Evolutionary conservation across 2,888 invertebrate species (phyloP), one percentile per base, ranked within the genome.

Genomic region (Plagiodera versicolora): DNA sequence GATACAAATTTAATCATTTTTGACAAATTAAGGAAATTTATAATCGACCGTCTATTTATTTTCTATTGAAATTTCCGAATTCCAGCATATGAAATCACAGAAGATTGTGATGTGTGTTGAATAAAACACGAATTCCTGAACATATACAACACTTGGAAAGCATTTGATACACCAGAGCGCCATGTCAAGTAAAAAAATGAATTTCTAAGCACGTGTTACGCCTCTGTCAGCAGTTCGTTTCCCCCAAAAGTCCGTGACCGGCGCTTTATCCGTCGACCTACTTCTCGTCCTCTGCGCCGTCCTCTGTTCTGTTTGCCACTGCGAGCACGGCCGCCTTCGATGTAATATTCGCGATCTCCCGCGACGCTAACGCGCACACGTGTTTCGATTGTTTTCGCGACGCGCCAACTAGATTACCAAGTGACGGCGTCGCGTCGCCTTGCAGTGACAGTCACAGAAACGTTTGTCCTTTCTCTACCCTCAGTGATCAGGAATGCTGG

Each of bases 231-330:
- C 66, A 71, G 75, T 75, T 73, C 72, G 71, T 73, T 75, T 71
- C 74, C 72, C 74, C 72, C 65, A 61, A 67, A 69, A 74, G 75
- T 74, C 73, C 69, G 70, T 75, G 74, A 74, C 74, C 74, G 70
- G 64, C 58, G 64, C 48, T 58, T 51, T 61, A 55, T 62, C 48
- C 62, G 58, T 47, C 73, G 72, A 72, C 72, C 73, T 71, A 73
- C 64, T 72, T 72, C 69, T 58, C 61, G 64, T 50, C 44, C 51
- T 52, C 56, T 24, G 56, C 44, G 52, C 57, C 53, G 56, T 54
- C 62, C 65, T 61, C 65, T 54, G 59, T 63, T 65, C 61, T 67
- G 66, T 67, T 65, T 67, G 64, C 63, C 66, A 58, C 62, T 66
- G 64, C 56, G 63, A 66, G 56, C 63, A 48, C 59, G 64, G 57